Evolutionary conservation across 2,797 vertebrate genomes (phyloP), one percentile per base, ranked within the genome.

Genomic region (Harpagifer antarcticus): DNA sequence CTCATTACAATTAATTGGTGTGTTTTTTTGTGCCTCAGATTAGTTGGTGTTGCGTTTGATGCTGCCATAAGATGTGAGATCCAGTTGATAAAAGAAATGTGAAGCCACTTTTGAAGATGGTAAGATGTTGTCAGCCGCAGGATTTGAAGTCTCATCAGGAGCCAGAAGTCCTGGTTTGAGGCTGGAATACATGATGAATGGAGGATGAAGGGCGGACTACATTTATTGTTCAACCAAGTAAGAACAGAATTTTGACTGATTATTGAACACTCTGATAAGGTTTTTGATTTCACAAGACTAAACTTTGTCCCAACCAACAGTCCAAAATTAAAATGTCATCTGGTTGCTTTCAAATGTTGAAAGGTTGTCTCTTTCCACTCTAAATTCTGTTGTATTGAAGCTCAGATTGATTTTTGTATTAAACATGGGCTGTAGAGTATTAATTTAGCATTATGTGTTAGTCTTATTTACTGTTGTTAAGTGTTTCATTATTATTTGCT

Each of bases 31-130:
- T 9, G 4, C 19, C 61, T 66, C 27, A 61, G 61, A 74, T 72
- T 54, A 57, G 56, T 17, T 13, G 16, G 9, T 20, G 44, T 59
- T 64, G 4, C 16, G 56, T n/a, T 65, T 67, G 66, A 74, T 61
- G 73, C 49, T 70, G 54, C 40, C 56, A 44, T 20, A 47, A 74
- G 23, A 45, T 48, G 54, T 68, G 43, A 56, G n/a, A 78, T 68
- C 1, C n/a, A 65, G 50, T 27, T 68, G 55, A 68, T 70, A 1
- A 74, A 55, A 40, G 8, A 66, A 62, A 73, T 17, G 23, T 5
- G 20, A 19, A 15, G 55, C 15, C 45, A 33, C 33, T 49, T 57
- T 55, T 14, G 50, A 54, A 62, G 42, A 53, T 19, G 52, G 23
- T 54, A 2, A n/a, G 43, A 43, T 50, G 44, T 12, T 63, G 48